Conservation (phyloP, 2,888 invertebrate genomes). For the Oscheius sp. region DNA sequence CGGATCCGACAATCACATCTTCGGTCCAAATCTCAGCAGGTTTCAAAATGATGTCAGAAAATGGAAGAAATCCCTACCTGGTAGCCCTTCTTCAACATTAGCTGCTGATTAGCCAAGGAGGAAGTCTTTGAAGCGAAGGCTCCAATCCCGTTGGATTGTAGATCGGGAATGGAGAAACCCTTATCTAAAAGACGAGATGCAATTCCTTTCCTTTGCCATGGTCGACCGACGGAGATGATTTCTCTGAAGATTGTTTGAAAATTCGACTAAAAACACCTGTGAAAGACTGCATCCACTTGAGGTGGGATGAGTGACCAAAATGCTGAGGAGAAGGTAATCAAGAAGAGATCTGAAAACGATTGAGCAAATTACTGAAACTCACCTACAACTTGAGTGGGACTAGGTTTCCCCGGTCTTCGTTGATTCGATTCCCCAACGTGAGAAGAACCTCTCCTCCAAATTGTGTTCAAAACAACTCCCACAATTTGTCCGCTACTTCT, state of each 20-base stretch:
- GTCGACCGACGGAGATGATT: conserved; percentile 4
- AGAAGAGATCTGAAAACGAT: conserved; percentile 6
- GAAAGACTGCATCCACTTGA: conserved; percentile 9
- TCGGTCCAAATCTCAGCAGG: not conserved
- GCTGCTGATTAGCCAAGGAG: conserved; percentile 19
- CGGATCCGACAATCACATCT: not conserved
- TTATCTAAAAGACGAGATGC: not conserved
- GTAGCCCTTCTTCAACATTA: conserved; percentile 21
- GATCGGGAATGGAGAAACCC: not conserved
- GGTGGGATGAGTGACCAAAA: conserved; percentile 14
- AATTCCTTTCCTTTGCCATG: conserved; percentile 13
- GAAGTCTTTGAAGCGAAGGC: conserved; percentile 22
- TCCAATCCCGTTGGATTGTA: not conserved
- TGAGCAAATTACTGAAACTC: not conserved
- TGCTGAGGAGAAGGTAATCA: not conserved
- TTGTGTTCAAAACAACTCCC: not conserved
- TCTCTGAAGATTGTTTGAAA: not conserved
- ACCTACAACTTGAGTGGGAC: not conserved
- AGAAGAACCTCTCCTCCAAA: not conserved
- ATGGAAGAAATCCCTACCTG: no score
- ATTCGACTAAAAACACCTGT: not conserved
- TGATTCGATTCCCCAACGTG: not conserved
- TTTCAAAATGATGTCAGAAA: not conserved
- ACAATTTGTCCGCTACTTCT: not conserved
- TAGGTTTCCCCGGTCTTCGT: not conserved